These are phyloP conservation scores for Caenorhabditis macrosperma DNA, from an alignment of 2,888 invertebrate genomes.

Conservation along the genomic window DNA sequence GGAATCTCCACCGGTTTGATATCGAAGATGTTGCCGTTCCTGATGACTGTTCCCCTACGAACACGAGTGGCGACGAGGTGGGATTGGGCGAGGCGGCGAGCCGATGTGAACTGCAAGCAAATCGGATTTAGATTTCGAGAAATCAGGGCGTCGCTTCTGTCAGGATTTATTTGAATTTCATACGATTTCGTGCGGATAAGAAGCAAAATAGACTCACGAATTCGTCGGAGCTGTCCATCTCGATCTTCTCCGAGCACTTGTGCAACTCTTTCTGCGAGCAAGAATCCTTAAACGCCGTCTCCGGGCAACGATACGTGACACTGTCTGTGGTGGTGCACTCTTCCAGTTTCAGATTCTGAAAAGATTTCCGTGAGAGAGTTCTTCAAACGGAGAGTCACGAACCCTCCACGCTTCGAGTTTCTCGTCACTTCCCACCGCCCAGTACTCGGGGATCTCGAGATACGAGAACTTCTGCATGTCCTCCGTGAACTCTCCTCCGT, in stretches of 20 bases:
- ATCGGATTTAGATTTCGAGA: neutral
- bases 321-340: slow-evolving; percentile 39
- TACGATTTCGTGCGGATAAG: neutral
- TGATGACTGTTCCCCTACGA: slow-evolving; percentile 21
- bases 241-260: slow-evolving; percentile 37
- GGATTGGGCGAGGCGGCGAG: slow-evolving; percentile 16
- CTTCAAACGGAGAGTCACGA: neutral
- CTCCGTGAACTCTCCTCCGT: slow-evolving; percentile 39
- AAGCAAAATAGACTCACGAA: slow-evolving; percentile 23
- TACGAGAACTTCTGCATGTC: slow-evolving; percentile 35
- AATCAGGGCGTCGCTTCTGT: neutral
- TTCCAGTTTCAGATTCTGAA: slow-evolving; percentile 48
- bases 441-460: slow-evolving; percentile 45
- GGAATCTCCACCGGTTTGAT: slow-evolving; percentile 36
- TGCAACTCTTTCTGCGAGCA: slow-evolving; percentile 30
- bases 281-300: slow-evolving; percentile 14
- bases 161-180: neutral
- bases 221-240: slow-evolving; percentile 25
- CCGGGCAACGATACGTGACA: slow-evolving; percentile 26
- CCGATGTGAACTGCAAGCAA: slow-evolving; percentile 41
- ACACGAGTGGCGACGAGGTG: slow-evolving; percentile 37
- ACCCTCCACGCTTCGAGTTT: slow-evolving; percentile 31
- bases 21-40: slow-evolving; percentile 52
- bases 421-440: slow-evolving; percentile 28
- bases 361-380: neutral